Evolutionary conservation across 2,113 vertebrate genomes (phyloP), one percentile per base, ranked within the genome.

Genomic region (Syngnathus scovelli): DNA sequence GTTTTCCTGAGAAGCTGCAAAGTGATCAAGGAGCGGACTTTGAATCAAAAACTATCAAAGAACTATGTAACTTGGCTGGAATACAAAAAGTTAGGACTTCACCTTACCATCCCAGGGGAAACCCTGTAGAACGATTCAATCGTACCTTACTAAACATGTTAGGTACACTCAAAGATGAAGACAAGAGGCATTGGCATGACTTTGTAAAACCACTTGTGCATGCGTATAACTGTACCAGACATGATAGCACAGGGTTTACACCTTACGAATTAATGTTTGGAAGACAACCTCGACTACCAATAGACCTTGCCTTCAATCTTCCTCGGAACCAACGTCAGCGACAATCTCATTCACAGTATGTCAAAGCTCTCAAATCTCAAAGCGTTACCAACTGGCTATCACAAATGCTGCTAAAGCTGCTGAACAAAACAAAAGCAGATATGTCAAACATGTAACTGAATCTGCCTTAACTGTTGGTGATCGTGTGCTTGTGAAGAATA

Each of bases 151-250:
- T 23, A 23, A 23, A 23, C 23, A 23, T 23, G 23, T 23, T 23
- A 23, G 23, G 23, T 23, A 23, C 23, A 23, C 23, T 23, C 23
- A 23, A 23, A 23, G 23, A 23, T 23, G 23, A 23, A 23, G 23
- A 23, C 23, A 23, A 23, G 23, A 23, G 23, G 23, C 23, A 23
- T 23, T 23, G 23, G 23, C 23, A 23, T 23, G 23, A 52, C 2
- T 19, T 43, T 46, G 64, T 72, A 0, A 72, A 67, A 19, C 64
- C 64, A 13, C 6, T 67, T 10, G 39, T 43, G 5, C 46, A 66
- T 18, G 48, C 38, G 6, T 73, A 73, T 37, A 63, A 73, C 39
- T 67, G 58, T 18, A 67, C 71, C 2, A 23, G 9, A 4, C 61
- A 39, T 6, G 19, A 58, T 0, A 43, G 18, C 0, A 63, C 65